Evolutionary conservation across 1,140 invertebrate genomes (phyloP).

Genomic region (Belonocnema kinseyi): DNA sequence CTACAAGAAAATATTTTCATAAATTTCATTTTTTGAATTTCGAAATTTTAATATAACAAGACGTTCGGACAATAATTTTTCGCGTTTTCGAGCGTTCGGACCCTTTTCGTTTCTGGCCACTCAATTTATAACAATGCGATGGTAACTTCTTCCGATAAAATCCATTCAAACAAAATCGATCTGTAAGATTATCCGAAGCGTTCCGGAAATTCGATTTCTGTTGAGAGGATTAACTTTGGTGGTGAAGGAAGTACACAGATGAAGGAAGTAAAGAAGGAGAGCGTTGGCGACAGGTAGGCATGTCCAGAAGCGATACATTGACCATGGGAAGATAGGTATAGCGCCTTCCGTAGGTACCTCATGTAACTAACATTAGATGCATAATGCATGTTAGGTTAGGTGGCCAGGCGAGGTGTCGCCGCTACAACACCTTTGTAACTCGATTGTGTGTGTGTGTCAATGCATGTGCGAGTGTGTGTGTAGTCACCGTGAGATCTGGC

Average conservation of each 20-base stretch:
- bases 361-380: constrained; percentile 69
- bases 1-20: too few species aligned
- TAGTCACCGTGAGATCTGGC: constrained; percentile 53
- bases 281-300: constrained; percentile 62
- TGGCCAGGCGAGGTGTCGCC: constrained; percentile 56
- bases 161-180: too few species aligned
- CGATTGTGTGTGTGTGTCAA: constrained; percentile 11
- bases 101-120: too few species aligned
- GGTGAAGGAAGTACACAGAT: constrained; percentile 22
- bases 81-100: too few species aligned
- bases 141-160: too few species aligned
- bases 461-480: constrained; percentile 23
- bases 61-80: too few species aligned
- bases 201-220: neutral
- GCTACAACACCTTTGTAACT: constrained; percentile 18
- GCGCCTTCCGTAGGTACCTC: constrained; percentile 57
- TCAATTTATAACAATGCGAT: too few species aligned
- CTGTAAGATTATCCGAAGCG: too few species aligned
- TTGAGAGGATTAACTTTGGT: neutral
- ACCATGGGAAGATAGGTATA: constrained; percentile 57
- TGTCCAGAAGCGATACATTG: constrained; percentile 52
- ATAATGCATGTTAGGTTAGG: constrained; percentile 64
- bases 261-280: constrained; percentile 39
- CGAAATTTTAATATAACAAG: too few species aligned
- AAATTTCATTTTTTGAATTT: too few species aligned